A percentile compares a stretch with the other conserved stretches of the same genome.
These are phyloP conservation scores for Nomada hirtipes DNA, from an alignment of 2,888 invertebrate genomes.

Conservation along the genomic window DNA sequence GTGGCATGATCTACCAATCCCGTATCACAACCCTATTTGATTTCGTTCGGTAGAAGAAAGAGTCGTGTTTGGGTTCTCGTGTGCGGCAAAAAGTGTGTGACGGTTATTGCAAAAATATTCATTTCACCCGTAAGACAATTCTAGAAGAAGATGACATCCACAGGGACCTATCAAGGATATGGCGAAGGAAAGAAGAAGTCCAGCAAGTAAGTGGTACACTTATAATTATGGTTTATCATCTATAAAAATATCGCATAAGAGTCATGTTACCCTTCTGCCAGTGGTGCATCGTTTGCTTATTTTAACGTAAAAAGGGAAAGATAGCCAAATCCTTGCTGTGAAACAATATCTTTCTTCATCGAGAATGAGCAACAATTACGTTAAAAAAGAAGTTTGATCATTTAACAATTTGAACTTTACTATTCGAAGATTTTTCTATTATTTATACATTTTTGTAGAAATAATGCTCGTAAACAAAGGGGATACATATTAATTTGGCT, in stretches of 20 bases:
- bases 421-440: slow-evolving; percentile 1
- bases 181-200: slow-evolving; percentile 87
- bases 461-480: not conserved
- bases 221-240: slow-evolving; percentile 25
- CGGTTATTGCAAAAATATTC: slow-evolving; percentile 44
- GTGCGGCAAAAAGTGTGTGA: slow-evolving; percentile 61
- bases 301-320: not conserved
- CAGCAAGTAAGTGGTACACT: slow-evolving; percentile 86
- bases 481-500: slow-evolving; percentile 6
- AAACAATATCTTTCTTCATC: not conserved
- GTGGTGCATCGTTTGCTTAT: slow-evolving; percentile 34
- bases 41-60: slow-evolving; percentile 74
- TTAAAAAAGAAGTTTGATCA: no score
- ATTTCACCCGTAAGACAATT: not conserved
- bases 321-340: not conserved
- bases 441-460: not conserved
- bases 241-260: slow-evolving; percentile 21
- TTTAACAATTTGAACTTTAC: slow-evolving; percentile 14
- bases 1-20: slow-evolving; percentile 70
- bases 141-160: slow-evolving; percentile 86
- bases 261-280: slow-evolving; percentile 22
- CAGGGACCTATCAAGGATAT: slow-evolving; percentile 87
- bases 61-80: slow-evolving; percentile 72
- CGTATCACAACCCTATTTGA: slow-evolving; percentile 75
- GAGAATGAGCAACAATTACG: not conserved